These are phyloP conservation scores for Drosophila punjabiensis DNA, from an alignment of 1,140 invertebrate species.

Conservation along the genomic window DNA sequence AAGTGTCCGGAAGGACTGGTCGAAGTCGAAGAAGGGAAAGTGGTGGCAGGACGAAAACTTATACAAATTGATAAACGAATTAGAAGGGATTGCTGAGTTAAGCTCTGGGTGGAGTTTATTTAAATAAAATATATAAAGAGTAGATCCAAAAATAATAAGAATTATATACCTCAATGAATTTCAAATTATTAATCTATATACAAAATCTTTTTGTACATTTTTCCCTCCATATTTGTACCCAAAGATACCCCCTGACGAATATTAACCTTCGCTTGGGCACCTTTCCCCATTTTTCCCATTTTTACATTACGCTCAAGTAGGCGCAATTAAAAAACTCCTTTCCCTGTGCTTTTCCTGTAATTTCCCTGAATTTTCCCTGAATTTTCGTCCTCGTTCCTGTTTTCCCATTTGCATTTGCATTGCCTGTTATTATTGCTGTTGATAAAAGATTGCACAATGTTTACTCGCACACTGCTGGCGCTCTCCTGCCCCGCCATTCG, in stretches of 20 bases:
- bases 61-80: conserved; percentile 28
- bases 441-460: conserved; percentile 79
- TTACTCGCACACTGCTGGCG: conserved; percentile 49
- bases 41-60: conserved; percentile 6
- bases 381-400: conserved; percentile 1
- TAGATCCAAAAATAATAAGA: not conserved
- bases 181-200: not conserved
- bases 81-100: conserved; percentile 13
- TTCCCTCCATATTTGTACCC: not conserved
- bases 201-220: not conserved
- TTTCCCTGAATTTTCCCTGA: conserved; percentile 14
- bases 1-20: conserved; percentile 33
- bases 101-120: not conserved
- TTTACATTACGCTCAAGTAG: conserved; percentile 48
- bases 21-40: conserved; percentile 8
- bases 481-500: not conserved
- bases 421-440: conserved; percentile 72
- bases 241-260: not conserved
- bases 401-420: conserved; percentile 47
- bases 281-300: conserved; percentile 12
- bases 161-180: not conserved
- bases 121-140: not conserved
- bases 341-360: not conserved
- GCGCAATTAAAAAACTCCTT: conserved; percentile 45
- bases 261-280: conserved; percentile 3